phyloP scores from a whole-genome alignment of 2,113 vertebrate species.

The Semicossyphus pulcher region DNA sequence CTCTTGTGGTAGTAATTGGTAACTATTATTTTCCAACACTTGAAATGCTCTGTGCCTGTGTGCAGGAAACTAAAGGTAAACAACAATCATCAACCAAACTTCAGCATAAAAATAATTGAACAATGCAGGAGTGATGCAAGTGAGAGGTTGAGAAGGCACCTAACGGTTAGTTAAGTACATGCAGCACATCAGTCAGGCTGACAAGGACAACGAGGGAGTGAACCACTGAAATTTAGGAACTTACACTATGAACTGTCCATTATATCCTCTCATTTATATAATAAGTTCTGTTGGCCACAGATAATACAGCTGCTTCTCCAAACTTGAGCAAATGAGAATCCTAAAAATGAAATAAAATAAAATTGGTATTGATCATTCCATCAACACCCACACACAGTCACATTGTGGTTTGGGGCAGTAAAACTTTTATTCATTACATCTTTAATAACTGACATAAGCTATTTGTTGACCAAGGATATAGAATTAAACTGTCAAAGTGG shows the following conservation, averaged over 20 bases:
- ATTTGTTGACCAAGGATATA: background rate
- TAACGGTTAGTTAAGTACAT: background rate
- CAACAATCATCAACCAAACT: too few relatives aligned
- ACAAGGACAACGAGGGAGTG: too few relatives aligned
- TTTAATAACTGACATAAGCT: background rate
- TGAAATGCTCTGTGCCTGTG: too few relatives aligned
- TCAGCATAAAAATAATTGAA: too few relatives aligned
- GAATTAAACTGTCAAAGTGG: conserved; percentile 14
- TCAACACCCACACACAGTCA: background rate
- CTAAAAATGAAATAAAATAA: background rate
- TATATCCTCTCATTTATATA: background rate
- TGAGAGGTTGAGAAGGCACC: too few relatives aligned
- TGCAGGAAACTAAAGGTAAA: too few relatives aligned
- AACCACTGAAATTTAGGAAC: too few relatives aligned
- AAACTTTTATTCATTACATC: background rate
- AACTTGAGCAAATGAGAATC: background rate
- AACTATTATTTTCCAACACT: too few relatives aligned
- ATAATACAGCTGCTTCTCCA: background rate
- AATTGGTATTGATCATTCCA: conserved; percentile 20
- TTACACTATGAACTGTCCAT: background rate
- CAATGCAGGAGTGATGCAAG: too few relatives aligned
- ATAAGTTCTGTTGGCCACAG: background rate
- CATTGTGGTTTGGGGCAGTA: background rate
- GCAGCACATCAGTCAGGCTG: too few relatives aligned
- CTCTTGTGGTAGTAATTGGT: too few relatives aligned